Evolutionary conservation across 2,797 vertebrate genomes (phyloP).

Genomic region (Coregonus ussuriensis): DNA sequence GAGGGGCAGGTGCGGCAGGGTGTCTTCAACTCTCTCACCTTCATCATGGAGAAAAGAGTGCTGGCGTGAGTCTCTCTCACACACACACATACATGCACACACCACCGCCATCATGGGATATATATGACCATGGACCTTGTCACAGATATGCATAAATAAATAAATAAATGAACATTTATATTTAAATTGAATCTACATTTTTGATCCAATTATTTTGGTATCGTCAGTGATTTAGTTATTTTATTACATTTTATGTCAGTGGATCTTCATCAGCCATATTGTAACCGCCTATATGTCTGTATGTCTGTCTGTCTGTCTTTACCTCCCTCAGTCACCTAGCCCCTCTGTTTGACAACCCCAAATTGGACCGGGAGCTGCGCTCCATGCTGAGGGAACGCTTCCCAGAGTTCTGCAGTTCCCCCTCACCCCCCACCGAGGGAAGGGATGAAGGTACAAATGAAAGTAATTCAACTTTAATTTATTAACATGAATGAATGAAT

Average conservation of each 20-base stretch:
- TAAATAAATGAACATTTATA: background rate
- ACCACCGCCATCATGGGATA: background rate
- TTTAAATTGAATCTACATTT: background rate
- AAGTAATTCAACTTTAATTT: background rate
- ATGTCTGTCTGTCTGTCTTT: background rate
- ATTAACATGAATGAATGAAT: background rate
- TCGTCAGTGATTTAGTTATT: background rate
- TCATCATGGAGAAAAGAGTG: conserved; percentile 98
- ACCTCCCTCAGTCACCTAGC: conserved; percentile 82
- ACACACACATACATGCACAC: background rate
- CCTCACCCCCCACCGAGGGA: conserved; percentile 81
- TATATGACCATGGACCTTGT: no score
- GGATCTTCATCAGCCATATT: background rate
- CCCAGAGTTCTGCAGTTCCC: conserved; percentile 94
- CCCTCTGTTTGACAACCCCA: conserved; percentile 96
- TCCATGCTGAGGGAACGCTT: conserved; percentile 96
- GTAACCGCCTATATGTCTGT: background rate
- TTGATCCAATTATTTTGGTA: background rate
- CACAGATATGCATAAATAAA: no score
- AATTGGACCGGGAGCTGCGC: conserved; percentile 92
- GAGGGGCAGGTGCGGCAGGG: conserved; percentile 92
- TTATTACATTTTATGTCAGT: background rate
- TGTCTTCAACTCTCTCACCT: conserved; percentile 92
- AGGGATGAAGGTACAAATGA: background rate
- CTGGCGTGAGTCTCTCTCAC: conserved; percentile 84